Percentiles rank a stretch among this genome's conserved stretches.
These are phyloP conservation scores for Xylophagus ater DNA, from an alignment of 2,888 invertebrate genomes.

Conservation along the genomic window DNA sequence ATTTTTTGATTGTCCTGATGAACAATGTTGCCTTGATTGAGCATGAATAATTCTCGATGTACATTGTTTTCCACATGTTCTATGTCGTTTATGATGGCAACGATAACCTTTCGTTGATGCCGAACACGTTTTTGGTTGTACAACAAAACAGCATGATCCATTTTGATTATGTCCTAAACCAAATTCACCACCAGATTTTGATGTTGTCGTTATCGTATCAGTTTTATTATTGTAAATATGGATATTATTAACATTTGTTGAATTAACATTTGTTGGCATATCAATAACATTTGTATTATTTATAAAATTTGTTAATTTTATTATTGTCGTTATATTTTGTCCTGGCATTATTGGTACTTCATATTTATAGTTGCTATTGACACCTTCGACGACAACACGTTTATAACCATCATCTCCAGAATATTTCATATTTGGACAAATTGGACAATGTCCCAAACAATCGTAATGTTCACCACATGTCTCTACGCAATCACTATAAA, in stretches of 20 bases:
- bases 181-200: slow-evolving; percentile 29
- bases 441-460: slow-evolving; percentile 11
- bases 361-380: slow-evolving; percentile 5
- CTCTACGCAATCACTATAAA: slow-evolving; percentile 1
- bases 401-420: slow-evolving; percentile 5
- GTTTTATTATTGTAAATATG: slow-evolving; percentile 28
- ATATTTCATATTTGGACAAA: slow-evolving; percentile 13
- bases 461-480: slow-evolving; percentile 3
- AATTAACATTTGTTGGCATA: slow-evolving; percentile 16
- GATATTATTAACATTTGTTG: slow-evolving; percentile 24
- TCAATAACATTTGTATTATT: slow-evolving; percentile 17
- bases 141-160: slow-evolving; percentile 31
- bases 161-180: slow-evolving; percentile 31
- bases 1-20: background rate
- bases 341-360: slow-evolving; percentile 9
- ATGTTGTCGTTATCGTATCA: too few relatives aligned
- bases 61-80: slow-evolving; percentile 31
- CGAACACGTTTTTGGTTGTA: slow-evolving; percentile 21
- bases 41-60: slow-evolving; percentile 29
- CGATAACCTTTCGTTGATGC: slow-evolving; percentile 16
- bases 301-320: slow-evolving; percentile 16
- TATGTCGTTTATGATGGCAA: slow-evolving; percentile 25
- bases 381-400: slow-evolving; percentile 13
- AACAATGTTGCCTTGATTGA: slow-evolving; percentile 10
- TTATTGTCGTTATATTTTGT: slow-evolving; percentile 17